Evolutionary conservation across 2,888 invertebrate genomes (phyloP).

Genomic region (Melangyna quadrimaculata): DNA sequence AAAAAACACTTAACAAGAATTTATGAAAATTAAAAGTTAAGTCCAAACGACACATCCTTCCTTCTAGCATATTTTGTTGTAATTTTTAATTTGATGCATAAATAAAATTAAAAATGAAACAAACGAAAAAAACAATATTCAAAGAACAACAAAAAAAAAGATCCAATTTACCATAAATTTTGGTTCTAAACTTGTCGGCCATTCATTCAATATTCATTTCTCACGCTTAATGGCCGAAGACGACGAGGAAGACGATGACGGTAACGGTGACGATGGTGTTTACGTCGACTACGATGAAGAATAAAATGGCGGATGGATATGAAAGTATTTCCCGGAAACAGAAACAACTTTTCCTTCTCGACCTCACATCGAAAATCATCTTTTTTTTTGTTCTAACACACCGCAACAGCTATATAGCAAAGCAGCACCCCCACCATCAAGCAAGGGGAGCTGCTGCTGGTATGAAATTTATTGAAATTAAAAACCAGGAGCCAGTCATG

Average conservation of each 20-base stretch:
- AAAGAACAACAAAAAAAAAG: slow-evolving; percentile 44
- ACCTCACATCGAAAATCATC: slow-evolving; percentile 68
- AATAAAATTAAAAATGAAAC: slow-evolving; percentile 63
- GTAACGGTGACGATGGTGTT: neutral
- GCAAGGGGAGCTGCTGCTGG: slow-evolving; percentile 1
- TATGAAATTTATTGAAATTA: slow-evolving; percentile 68
- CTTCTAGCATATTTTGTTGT: slow-evolving; percentile 64
- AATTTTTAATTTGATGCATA: slow-evolving; percentile 70
- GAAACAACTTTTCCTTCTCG: slow-evolving; percentile 34
- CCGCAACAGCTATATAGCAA: neutral
- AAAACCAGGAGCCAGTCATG: slow-evolving; percentile 29
- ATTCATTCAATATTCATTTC: slow-evolving; percentile 71
- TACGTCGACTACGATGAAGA: neutral
- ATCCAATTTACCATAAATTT: slow-evolving; percentile 67
- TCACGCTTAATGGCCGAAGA: slow-evolving; percentile 64
- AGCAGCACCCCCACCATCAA: neutral
- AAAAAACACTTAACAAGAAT: slow-evolving; percentile 77
- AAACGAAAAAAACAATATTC: slow-evolving; percentile 10
- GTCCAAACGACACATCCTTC: slow-evolving; percentile 74
- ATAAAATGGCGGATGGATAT: slow-evolving; percentile 21
- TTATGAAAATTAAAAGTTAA: slow-evolving; percentile 80
- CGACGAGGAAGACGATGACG: slow-evolving; percentile 10
- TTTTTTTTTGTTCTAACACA: neutral
- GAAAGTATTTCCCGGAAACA: slow-evolving; percentile 30
- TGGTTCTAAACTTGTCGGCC: slow-evolving; percentile 36